phyloP scores from a whole-genome alignment of 2,888 invertebrate species.

The Lottia scabra region DNA sequence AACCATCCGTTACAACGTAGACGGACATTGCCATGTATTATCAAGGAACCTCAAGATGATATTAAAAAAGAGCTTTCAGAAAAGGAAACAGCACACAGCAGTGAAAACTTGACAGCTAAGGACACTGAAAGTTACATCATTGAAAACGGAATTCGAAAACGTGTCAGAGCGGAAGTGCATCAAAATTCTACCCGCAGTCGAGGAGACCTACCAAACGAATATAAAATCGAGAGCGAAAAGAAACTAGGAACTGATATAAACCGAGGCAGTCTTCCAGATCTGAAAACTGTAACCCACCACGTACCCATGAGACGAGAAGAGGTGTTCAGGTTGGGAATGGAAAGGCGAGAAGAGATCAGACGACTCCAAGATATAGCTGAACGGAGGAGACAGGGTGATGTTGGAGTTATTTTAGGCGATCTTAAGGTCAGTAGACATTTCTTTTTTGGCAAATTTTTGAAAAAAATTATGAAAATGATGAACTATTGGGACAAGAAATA shows the following conservation, averaged over 20 bases:
- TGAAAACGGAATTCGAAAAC: slow-evolving; percentile 67
- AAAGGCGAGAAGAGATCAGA: slow-evolving; percentile 87
- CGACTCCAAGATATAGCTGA: slow-evolving; percentile 80
- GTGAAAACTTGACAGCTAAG: slow-evolving; percentile 54
- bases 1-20: slow-evolving; percentile 57
- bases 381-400: slow-evolving; percentile 63
- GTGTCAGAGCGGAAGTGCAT: slow-evolving; percentile 58
- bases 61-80: slow-evolving; percentile 29
- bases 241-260: slow-evolving; percentile 39
- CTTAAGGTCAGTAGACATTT: slow-evolving; percentile 57
- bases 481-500: too few species aligned
- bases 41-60: slow-evolving; percentile 39
- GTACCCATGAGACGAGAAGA: slow-evolving; percentile 90
- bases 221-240: slow-evolving; percentile 77
- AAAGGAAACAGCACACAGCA: slow-evolving; percentile 56
- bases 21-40: slow-evolving; percentile 64
- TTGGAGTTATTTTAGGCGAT: slow-evolving; percentile 66
- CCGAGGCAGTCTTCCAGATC: slow-evolving; percentile 92
- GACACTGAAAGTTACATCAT: slow-evolving; percentile 65
- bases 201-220: slow-evolving; percentile 72
- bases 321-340: slow-evolving; percentile 81
- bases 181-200: slow-evolving; percentile 29
- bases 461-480: too few species aligned
- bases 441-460: neutral
- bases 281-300: slow-evolving; percentile 76